Conservation (phyloP, 2,113 vertebrate species). For the Sapajus apella region DNA sequence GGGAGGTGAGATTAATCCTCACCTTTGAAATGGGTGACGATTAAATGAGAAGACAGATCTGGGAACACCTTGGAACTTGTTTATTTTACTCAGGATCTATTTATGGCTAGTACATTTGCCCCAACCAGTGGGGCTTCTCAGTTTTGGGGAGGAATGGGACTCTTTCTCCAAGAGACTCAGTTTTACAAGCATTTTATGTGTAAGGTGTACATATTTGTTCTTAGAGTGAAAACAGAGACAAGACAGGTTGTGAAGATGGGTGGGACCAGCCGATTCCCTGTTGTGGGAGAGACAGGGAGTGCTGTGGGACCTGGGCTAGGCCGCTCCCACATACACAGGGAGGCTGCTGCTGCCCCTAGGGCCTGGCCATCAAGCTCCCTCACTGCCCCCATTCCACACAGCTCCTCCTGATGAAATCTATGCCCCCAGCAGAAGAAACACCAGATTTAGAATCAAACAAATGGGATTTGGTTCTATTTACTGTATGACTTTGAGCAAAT, state of each 20-base stretch:
- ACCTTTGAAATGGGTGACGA: neutral
- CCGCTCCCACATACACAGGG: rapidly evolving
- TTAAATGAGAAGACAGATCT: neutral
- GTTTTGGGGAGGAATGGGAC: neutral
- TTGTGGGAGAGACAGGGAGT: neutral
- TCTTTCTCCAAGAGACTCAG: neutral
- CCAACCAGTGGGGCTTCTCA: neutral
- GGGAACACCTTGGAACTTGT: neutral
- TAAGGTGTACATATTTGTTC: neutral
- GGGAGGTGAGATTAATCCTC: neutral
- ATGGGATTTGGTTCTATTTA: neutral
- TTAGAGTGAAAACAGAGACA: neutral
- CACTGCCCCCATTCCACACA: neutral
- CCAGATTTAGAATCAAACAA: neutral
- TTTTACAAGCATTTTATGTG: neutral
- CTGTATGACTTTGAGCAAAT: neutral
- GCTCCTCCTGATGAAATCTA: neutral
- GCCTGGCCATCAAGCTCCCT: neutral
- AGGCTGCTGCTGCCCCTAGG: neutral
- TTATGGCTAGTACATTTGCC: neutral
- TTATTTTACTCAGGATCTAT: neutral
- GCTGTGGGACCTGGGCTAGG: neutral
- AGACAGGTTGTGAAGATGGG: neutral
- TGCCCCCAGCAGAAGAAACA: neutral
- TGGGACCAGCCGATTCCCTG: neutral